These are phyloP conservation scores for Pogonocherus hispidulus DNA, from an alignment of 2,888 invertebrate species.

Conservation along the genomic window DNA sequence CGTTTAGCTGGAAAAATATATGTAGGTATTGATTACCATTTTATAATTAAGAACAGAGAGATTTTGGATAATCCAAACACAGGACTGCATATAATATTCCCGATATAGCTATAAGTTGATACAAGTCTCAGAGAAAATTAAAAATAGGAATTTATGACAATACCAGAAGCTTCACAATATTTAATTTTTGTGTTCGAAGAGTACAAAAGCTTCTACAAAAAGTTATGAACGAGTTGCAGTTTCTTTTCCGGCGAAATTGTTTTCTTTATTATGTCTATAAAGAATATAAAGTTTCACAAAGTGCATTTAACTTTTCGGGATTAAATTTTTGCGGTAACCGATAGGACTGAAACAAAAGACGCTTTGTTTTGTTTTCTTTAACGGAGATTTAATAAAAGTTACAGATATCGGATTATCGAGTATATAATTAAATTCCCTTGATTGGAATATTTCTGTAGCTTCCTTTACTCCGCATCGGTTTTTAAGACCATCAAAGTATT, in stretches of 20 bases:
- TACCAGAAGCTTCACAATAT: neutral
- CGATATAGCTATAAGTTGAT: too few species aligned
- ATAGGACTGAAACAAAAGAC: conserved; percentile 20
- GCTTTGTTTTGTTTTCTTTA: neutral
- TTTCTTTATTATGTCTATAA: conserved; percentile 10
- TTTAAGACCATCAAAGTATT: conserved; percentile 24
- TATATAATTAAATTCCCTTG: conserved; percentile 41
- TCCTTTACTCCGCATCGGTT: neutral
- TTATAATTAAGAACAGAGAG: too few species aligned
- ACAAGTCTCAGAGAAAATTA: neutral
- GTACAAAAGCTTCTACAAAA: neutral
- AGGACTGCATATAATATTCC: too few species aligned
- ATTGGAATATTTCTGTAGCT: conserved; percentile 28
- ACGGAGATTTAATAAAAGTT: conserved; percentile 24
- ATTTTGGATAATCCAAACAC: too few species aligned
- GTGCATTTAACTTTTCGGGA: conserved; percentile 12
- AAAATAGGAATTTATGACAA: neutral
- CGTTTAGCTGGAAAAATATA: too few species aligned
- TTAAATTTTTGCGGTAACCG: conserved; percentile 19
- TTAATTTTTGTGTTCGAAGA: neutral
- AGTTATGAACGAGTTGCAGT: neutral
- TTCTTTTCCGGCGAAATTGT: neutral
- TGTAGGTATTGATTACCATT: too few species aligned
- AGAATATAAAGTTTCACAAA: conserved; percentile 18
- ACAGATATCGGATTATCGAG: conserved; percentile 30